These are phyloP conservation scores for Solen grandis DNA, from an alignment of 1,140 invertebrate species.

Conservation along the genomic window DNA sequence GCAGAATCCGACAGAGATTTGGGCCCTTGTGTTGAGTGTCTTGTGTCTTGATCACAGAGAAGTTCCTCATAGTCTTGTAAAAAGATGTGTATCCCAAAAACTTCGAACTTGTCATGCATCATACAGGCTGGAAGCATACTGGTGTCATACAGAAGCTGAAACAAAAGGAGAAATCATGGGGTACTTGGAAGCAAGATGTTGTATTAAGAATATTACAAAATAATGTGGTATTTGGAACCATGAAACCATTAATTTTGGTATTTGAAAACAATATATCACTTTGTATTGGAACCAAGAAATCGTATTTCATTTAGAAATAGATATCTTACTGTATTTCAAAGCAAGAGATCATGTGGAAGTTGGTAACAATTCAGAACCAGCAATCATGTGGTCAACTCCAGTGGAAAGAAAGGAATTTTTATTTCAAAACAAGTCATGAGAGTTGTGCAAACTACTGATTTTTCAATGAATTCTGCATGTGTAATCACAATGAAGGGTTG, in stretches of 20 bases:
- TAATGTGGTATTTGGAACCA: background rate
- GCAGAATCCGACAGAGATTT: too few species aligned
- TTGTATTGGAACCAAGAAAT: background rate
- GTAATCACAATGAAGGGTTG: too few species aligned
- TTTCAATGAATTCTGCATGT: too few species aligned
- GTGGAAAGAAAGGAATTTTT: too few species aligned
- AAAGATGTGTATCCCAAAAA: constrained; percentile 41
- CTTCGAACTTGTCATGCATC: constrained; percentile 24
- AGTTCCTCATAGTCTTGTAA: constrained; percentile 18
- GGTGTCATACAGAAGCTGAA: constrained; percentile 44
- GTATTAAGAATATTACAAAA: background rate
- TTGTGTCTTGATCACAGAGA: too few species aligned
- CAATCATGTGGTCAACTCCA: too few species aligned
- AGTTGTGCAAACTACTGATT: too few species aligned
- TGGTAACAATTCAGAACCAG: too few species aligned
- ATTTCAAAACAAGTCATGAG: too few species aligned
- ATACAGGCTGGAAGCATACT: constrained; percentile 42
- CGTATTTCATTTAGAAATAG: background rate
- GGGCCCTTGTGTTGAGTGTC: too few species aligned
- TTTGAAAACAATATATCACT: background rate
- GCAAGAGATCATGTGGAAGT: too few species aligned
- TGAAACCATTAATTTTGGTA: background rate
- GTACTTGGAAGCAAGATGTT: background rate
- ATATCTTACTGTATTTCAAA: background rate
- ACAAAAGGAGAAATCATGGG: background rate